Conservation (phyloP, 2,797 vertebrate species). For the Acanthurus tractus region DNA sequence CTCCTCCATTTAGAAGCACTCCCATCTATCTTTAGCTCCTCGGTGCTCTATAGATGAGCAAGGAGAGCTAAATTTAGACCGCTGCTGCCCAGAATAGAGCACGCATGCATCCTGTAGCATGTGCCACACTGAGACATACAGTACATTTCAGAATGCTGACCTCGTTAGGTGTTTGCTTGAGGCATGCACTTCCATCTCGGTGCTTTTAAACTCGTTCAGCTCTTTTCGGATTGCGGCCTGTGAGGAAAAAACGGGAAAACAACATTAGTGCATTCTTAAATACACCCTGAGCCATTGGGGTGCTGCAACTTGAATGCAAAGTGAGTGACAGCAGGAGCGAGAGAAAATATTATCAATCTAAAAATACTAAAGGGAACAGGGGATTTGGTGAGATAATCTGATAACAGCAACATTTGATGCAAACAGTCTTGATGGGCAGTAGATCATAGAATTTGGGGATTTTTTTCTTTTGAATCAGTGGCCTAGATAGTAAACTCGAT, state of each 20-base stretch:
- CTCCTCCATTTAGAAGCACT: constrained; percentile 30
- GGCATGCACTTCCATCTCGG: constrained; percentile 99
- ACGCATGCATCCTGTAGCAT: constrained; percentile 23
- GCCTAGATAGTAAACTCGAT: constrained; percentile 31
- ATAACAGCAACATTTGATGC: constrained; percentile 25
- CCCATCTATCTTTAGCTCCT: constrained; percentile 79
- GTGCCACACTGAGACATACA: background rate
- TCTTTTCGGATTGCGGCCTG: constrained; percentile 99
- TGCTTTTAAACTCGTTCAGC: constrained; percentile 99
- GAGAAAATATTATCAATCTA: constrained; percentile 7
- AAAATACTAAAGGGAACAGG: background rate
- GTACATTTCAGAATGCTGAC: constrained; percentile 80
- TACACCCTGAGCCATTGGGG: constrained; percentile 24
- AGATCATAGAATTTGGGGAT: constrained; percentile 17
- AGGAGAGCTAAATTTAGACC: constrained; percentile 76
- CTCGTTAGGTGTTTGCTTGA: constrained; percentile 99
- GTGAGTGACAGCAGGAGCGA: constrained; percentile 37
- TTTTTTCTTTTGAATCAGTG: constrained; percentile 26
- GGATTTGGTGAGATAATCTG: constrained; percentile 41
- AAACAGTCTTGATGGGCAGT: constrained; percentile 15
- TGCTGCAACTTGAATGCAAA: constrained; percentile 20
- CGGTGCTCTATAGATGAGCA: constrained; percentile 31
- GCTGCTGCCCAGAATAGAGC: constrained; percentile 66
- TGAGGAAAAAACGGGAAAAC: constrained; percentile 15
- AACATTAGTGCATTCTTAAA: constrained; percentile 53